Conservation (phyloP, 2,888 invertebrate genomes). For the Cactoblastis cactorum region DNA sequence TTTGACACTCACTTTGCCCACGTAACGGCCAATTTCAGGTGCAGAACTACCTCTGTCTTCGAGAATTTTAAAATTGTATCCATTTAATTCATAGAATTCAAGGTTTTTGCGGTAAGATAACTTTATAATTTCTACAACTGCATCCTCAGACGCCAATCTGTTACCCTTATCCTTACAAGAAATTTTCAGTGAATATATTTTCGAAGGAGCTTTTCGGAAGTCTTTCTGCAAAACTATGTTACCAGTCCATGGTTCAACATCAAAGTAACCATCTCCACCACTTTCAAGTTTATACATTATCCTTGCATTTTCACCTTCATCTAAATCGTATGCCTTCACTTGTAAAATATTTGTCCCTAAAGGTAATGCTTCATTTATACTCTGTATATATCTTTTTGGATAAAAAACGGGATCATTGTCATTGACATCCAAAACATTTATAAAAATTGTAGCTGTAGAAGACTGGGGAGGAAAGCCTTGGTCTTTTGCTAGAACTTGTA, state of each 20-base stretch:
- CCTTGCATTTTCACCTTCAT: conserved; percentile 92
- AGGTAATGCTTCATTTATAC: conserved; percentile 83
- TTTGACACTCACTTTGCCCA: conserved; percentile 86
- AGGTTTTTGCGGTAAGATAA: conserved; percentile 84
- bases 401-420: conserved; percentile 96
- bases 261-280: conserved; percentile 89
- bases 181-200: conserved; percentile 85
- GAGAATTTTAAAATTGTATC: conserved; percentile 89
- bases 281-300: conserved; percentile 88
- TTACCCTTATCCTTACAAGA: conserved; percentile 91
- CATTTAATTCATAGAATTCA: conserved; percentile 86
- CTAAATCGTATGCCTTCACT: conserved; percentile 90
- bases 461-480: conserved; percentile 94
- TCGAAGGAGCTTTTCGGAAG: conserved; percentile 82
- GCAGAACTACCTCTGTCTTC: conserved; percentile 88
- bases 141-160: conserved; percentile 84
- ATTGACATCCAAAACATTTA: conserved; percentile 92
- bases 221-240: conserved; percentile 84
- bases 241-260: conserved; percentile 88
- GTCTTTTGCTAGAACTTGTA: conserved; percentile 93
- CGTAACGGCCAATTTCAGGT: conserved; percentile 82
- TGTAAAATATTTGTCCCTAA: conserved; percentile 83
- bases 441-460: conserved; percentile 91
- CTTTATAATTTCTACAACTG: conserved; percentile 89
- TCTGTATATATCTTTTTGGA: conserved; percentile 90